Base-by-base conservation (phyloP, 2,113 vertebrate species). In the Malurus cyaneus region DNA sequence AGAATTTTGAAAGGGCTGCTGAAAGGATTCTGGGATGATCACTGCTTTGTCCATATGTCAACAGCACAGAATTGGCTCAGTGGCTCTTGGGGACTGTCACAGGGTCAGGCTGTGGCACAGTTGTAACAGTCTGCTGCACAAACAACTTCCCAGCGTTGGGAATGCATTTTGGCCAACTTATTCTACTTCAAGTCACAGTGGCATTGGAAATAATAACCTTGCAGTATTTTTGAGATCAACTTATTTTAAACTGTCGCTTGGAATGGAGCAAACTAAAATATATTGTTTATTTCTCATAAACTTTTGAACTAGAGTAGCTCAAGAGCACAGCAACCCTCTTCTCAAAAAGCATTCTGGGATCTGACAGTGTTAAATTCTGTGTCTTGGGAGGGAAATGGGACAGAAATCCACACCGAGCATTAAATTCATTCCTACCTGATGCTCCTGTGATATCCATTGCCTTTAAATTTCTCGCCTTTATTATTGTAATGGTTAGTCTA, bases 401-500 rank as follows among this genome's bases (percentile, higher is more conserved):
- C 28, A 70, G 56, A 83, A 95, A 85, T 69, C 65, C 50, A 77
- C 34, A 50, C 0, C 26, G 7, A 65, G 9, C 21, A 69, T 86
- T 82, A 82, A 64, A 93, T 66, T 73, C 1, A 57, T 85, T 79
- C 97, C 94, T 97, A 99, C 99, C 99, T 97, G 99, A 99, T 97
- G 99, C 99, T 96, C 99, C 99, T 18, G 99, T 99, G 96, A 99
- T 99, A 97, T 99, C 99, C 99, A 99, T 99, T 93, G 99, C 99
- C 96, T 99, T 99, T 83, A 99, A 98, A 96, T 99, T 99, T 88
- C 99, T 98, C 83, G 99, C 99, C 97, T 99, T 99, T 97, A 99
- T 99, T 97, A 99, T 98, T 80, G 99, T 99, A 87, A 99, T 99
- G 87, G 99, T 99, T 96, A 99, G 96, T 96, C 99, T 98, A 83